Evolutionary conservation across 2,888 invertebrate genomes (phyloP).

Genomic region (Physocephala rufipes): DNA sequence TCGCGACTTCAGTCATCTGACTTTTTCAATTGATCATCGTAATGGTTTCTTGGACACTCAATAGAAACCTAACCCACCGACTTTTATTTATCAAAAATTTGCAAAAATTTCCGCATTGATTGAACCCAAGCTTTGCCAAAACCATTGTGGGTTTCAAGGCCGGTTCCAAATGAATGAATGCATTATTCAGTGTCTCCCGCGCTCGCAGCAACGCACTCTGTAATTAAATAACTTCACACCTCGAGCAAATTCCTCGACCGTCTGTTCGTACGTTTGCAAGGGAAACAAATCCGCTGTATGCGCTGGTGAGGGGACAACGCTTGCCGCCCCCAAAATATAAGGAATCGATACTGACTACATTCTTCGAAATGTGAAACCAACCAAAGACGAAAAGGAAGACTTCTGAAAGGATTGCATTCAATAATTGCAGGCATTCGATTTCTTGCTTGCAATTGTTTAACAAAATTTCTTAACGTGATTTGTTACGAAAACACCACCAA

Average conservation of each 20-base stretch:
- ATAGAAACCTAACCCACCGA: not conserved
- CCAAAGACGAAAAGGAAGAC: constrained; percentile 24
- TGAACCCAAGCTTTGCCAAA: too few relatives aligned
- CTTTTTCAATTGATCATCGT: too few relatives aligned
- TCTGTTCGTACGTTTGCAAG: not conserved
- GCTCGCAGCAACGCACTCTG: constrained; percentile 42
- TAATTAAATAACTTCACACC: constrained; percentile 65
- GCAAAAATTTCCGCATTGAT: not conserved
- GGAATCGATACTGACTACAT: constrained; percentile 3
- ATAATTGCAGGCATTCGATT: constrained; percentile 26
- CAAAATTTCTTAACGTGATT: not conserved
- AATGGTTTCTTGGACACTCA: not conserved
- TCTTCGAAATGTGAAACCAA: not conserved
- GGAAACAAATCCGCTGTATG: constrained; percentile 2
- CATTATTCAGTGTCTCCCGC: constrained; percentile 21
- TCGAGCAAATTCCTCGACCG: constrained; percentile 44
- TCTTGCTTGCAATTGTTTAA: not conserved
- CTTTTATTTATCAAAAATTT: not conserved
- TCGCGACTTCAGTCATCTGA: too few relatives aligned
- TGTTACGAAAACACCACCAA: constrained; percentile 17
- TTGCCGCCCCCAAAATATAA: constrained; percentile 40
- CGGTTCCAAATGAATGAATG: too few relatives aligned
- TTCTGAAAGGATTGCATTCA: constrained; percentile 22
- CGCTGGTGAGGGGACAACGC: constrained; percentile 48
- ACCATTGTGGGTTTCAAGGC: too few relatives aligned